A percentile compares a stretch with the other conserved stretches of the same genome.
phyloP scores from a whole-genome alignment of 2,797 vertebrate genomes.

The Sebastolobus alascanus region DNA sequence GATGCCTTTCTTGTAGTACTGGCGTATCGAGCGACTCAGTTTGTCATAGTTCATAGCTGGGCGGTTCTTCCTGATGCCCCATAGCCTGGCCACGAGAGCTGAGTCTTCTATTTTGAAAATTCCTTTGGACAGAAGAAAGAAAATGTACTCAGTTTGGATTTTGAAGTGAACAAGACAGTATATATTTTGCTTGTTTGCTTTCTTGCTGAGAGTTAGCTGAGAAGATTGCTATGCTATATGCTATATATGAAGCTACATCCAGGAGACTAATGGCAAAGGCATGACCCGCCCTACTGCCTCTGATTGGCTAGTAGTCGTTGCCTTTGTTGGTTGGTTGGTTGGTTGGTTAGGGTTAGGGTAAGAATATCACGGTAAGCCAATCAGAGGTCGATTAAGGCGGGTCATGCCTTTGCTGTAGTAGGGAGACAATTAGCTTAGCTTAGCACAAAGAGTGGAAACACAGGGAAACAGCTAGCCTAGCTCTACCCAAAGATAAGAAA shows the following conservation, averaged over 20 bases:
- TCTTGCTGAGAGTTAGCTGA: not conserved
- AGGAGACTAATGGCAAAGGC: no score
- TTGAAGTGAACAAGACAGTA: not conserved
- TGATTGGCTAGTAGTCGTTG: no score
- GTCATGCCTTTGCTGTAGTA: no score
- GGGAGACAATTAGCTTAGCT: not conserved
- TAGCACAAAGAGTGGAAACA: not conserved
- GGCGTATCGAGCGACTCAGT: slow-evolving; percentile 96
- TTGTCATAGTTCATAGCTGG: slow-evolving; percentile 99
- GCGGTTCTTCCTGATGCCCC: slow-evolving; percentile 97
- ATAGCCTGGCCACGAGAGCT: slow-evolving; percentile 92
- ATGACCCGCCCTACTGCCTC: no score
- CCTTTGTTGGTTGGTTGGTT: no score
- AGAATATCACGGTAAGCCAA: no score
- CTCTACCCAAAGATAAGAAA: not conserved
- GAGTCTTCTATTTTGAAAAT: slow-evolving; percentile 99
- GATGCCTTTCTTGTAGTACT: slow-evolving; percentile 99
- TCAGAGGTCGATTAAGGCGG: no score
- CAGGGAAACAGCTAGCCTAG: not conserved
- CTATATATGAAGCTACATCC: not conserved
- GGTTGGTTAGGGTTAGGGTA: no score
- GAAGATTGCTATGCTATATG: not conserved
- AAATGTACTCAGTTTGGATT: not conserved
- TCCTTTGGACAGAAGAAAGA: slow-evolving; percentile 77
- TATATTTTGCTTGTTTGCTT: not conserved